Evolutionary conservation across 1,140 invertebrate species (phyloP).

Genomic region (Acarapis woodi): DNA sequence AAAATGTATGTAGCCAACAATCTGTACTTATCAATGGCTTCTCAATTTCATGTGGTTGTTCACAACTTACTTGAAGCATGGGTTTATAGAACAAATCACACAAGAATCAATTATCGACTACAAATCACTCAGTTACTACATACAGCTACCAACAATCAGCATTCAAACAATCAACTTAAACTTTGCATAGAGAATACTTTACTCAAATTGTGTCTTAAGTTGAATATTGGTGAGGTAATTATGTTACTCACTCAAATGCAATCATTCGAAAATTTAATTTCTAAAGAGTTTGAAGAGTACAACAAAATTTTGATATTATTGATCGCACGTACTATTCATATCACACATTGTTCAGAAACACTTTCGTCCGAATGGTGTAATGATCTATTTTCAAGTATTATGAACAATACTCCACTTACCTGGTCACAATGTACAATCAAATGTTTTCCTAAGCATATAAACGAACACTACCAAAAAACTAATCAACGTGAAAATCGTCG

Average conservation of each 20-base stretch:
- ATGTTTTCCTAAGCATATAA: slow-evolving; percentile 59
- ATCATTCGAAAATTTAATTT: slow-evolving; percentile 43
- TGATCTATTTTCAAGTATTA: slow-evolving; percentile 58
- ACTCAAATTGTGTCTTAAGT: slow-evolving; percentile 54
- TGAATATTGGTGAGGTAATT: slow-evolving; percentile 49
- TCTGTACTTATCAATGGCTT: slow-evolving; percentile 20
- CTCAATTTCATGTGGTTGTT: slow-evolving; percentile 57
- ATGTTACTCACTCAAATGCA: slow-evolving; percentile 40
- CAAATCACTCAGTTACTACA: slow-evolving; percentile 62
- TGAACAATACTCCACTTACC: slow-evolving; percentile 56
- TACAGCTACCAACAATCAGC: slow-evolving; percentile 55
- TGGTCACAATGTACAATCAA: slow-evolving; percentile 73
- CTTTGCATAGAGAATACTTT: slow-evolving; percentile 81
- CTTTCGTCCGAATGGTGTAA: slow-evolving; percentile 54
- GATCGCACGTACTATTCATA: slow-evolving; percentile 68
- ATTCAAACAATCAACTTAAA: slow-evolving; percentile 77
- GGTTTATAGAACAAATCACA: slow-evolving; percentile 77
- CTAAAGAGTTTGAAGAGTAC: slow-evolving; percentile 73
- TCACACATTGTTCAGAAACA: slow-evolving; percentile 38
- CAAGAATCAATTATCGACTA: slow-evolving; percentile 73
- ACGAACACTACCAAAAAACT: slow-evolving; percentile 36
- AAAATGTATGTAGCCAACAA: too few species aligned
- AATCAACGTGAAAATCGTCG: slow-evolving; percentile 11
- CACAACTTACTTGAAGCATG: slow-evolving; percentile 89
- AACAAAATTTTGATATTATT: slow-evolving; percentile 53